Base-by-base conservation (phyloP, 2,888 invertebrate species). In the Phaedon cochleariae region DNA sequence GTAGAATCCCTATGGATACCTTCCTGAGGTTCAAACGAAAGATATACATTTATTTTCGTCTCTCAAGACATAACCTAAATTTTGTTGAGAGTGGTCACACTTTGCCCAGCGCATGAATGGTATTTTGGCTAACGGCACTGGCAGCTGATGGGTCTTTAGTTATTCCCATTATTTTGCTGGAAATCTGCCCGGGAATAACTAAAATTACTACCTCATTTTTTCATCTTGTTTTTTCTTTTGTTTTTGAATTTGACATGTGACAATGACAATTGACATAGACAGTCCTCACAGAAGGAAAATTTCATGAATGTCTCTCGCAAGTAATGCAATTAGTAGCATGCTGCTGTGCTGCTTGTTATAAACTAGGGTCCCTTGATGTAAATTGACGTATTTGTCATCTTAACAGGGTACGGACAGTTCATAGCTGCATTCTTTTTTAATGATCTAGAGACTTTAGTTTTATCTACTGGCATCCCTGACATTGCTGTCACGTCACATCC, bases 1-100 rank as follows among this genome's bases (percentile, higher is more conserved):
- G 71, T 60, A 83, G 74, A 70, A 81, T 74, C 80, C 81, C 81
- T 75, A 83, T 66, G 76, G 80, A 78, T 76, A 81, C 74, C 75
- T 77, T 79, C 70, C 77, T 81, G 62, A 76, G 73, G 72, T 78
- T 79, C 65, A 79, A 74, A 64, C 77, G 75, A 65, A 75, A 73
- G 69, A 70, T 78, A 74, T 76, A 71, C 80, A 80, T 80, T 79
- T 78, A 74, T 69, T 62, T 64, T 59, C 46, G 34, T 12, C 34
- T 62, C 46, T 63, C 67, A 64, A 64, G 72, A 73, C 76, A 76
- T 78, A 76, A 77, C 77, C 74, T 73, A 69, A 71, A 41, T 20
- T 34, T 52, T 54, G 29, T 29, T 17, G 45, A 15, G 49, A 17
- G 46, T 46, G 57, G 52, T 53, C 53, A 45, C 18, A 52, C 31